Conservation (phyloP, 2,797 vertebrate species). For the Emys orbicularis region DNA sequence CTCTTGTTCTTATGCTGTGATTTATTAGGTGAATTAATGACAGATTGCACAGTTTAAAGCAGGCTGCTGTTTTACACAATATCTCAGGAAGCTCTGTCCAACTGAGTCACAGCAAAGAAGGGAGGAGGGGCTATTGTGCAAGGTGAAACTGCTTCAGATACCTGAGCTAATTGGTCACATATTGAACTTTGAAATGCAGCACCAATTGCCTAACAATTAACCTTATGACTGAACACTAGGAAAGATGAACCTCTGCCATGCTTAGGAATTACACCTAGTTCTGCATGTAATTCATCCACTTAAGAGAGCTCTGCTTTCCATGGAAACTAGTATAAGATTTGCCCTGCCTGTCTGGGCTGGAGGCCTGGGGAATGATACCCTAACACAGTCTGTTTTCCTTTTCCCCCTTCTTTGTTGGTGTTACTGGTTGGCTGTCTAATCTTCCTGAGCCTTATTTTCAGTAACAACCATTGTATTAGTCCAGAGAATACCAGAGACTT, state of each 20-base stretch:
- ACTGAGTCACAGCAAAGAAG: slow-evolving; percentile 45
- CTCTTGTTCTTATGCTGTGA: slow-evolving; percentile 77
- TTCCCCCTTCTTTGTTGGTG: not conserved
- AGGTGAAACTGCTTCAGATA: slow-evolving; percentile 65
- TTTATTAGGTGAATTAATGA: slow-evolving; percentile 83
- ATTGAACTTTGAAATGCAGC: slow-evolving; percentile 67
- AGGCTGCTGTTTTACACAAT: slow-evolving; percentile 75
- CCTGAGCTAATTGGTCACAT: slow-evolving; percentile 83
- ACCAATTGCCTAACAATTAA: slow-evolving; percentile 78
- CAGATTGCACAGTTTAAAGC: slow-evolving; percentile 77
- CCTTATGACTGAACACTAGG: slow-evolving; percentile 67
- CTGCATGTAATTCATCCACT: slow-evolving; percentile 23
- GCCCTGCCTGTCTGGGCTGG: not conserved
- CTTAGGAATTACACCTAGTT: slow-evolving; percentile 28
- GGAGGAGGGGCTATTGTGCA: not conserved
- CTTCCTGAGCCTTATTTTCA: not conserved
- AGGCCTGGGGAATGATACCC: not conserved
- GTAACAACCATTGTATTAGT: not conserved
- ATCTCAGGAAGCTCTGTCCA: slow-evolving; percentile 38
- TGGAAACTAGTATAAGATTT: slow-evolving; percentile 31
- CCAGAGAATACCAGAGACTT: not conserved
- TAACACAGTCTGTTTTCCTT: not conserved
- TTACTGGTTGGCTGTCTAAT: not conserved
- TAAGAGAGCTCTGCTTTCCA: slow-evolving; percentile 34
- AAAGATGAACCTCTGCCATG: slow-evolving; percentile 51